Base-by-base conservation (phyloP, 1,140 invertebrate species). In the Planococcus citri region DNA sequence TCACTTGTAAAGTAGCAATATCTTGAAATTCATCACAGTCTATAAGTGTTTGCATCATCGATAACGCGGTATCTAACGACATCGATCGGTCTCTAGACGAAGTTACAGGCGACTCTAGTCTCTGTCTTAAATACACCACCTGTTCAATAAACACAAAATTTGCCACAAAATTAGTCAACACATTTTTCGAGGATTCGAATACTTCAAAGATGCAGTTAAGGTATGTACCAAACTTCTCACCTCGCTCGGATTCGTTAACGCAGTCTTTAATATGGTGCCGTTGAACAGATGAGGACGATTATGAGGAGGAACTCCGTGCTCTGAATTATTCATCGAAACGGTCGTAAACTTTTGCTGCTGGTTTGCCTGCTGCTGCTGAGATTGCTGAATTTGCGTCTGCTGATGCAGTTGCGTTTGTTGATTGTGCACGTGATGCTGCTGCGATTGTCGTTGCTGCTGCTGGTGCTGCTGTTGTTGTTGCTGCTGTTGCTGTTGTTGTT, bases 1-100 rank as follows among this genome's bases (percentile, higher is more conserved):
- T 17, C 78, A 86, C 85, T 78, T 82, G 82, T 70, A 88, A 83
- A 70, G 91, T 94, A 17, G 93, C 92, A 73, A 95, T 94, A 76
- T 95, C 92, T 80, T 94, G 91, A 83, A 95, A 94, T 76, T 94
- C 92, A 79, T 96, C 93, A 80, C 92, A 95, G 78, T 95, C 91
- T 78, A 95, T 92, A 64, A 95, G 82, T 68, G 89, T 89, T 78
- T 90, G 87, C 74, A 95, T 94, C 88, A 94, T 92, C 73, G 86
- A 85, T 72, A 90, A 75, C 68, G 90, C 87, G 69, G 89, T 84
- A 72, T 93, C 91, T 74, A 91, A 83, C 71, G 90, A 87, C 76
- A 92, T 85, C 71, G 88, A 84, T 70, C 90, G 82, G 79, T 92
- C 91, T 76, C 90, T 83, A 20, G 88, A 91, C 75, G 89, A 92